phyloP scores from a whole-genome alignment of 2,888 invertebrate genomes.

The Carterocephalus palaemon region DNA sequence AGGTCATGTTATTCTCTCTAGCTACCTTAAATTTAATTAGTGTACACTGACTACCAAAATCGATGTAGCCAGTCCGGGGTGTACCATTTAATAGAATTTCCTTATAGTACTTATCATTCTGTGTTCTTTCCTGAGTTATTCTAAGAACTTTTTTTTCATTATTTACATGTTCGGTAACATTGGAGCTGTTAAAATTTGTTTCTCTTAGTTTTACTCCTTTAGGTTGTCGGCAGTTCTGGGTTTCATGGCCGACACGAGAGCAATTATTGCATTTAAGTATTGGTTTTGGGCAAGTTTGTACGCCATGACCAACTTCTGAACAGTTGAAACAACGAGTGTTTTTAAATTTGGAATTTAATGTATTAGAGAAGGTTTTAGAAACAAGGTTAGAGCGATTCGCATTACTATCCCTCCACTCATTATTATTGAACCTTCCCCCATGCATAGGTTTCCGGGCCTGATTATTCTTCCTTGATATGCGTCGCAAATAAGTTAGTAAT shows the following conservation, averaged over 20 bases:
- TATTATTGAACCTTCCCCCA: not conserved
- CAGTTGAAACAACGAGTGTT: slow-evolving; percentile 11
- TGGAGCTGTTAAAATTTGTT: not conserved
- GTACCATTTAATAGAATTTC: slow-evolving; percentile 14
- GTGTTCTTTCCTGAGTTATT: not conserved
- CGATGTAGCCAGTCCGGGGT: slow-evolving; percentile 16
- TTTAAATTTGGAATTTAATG: not conserved
- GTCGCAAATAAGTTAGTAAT: slow-evolving; percentile 16
- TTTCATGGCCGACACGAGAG: slow-evolving; percentile 7
- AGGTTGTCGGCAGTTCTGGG: not conserved
- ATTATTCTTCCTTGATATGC: slow-evolving; percentile 7
- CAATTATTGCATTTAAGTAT: slow-evolving; percentile 10
- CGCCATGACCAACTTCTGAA: slow-evolving; percentile 4
- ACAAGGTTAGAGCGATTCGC: not conserved
- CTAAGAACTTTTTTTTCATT: not conserved
- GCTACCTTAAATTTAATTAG: slow-evolving; percentile 13
- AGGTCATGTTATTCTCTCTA: not conserved
- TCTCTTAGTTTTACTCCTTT: not conserved
- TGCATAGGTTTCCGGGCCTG: not conserved
- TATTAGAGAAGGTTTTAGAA: not conserved
- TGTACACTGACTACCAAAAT: slow-evolving; percentile 29
- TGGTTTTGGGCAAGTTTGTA: slow-evolving; percentile 6
- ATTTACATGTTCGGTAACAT: not conserved
- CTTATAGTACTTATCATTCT: slow-evolving; percentile 23
- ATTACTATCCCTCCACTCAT: not conserved